Evolutionary conservation across 30 jellyfish, hydroid and myxozoan genomes (phyloP), one percentile per base, ranked within the genome.

Genomic region (Aurelia coerulea): DNA sequence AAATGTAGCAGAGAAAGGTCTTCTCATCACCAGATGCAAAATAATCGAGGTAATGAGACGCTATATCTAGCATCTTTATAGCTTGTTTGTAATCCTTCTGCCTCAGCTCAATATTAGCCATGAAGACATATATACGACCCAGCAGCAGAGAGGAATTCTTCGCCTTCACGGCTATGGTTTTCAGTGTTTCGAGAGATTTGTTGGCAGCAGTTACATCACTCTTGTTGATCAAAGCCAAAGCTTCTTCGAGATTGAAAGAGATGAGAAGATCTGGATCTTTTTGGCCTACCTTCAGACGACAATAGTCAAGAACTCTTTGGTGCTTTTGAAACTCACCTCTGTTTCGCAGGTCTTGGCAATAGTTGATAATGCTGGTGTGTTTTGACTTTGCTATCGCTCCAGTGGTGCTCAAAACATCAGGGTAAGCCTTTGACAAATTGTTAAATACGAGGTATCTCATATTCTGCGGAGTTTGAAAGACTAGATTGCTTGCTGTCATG

Each of bases 251-350:
- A 17, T 67, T 46, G 33, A 39, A 73, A 0, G 84, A 73, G 41
- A 73, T 32, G 3, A 10, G 6, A 17, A 41, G 46, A 73, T 73
- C 84, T 29, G 35, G 50, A 6, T 39, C 63, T 11, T 73, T 9
- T 15, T 11, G 10, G 37, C 31, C 39, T 49, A 13, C 59, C 32
- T 10, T 17, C 2, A 6, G 19, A 73, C 69, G 56, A 46, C 14
- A 46, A 9, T 41, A 16, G n/a, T 46, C 46, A 18, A 73, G 69
- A 12, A 73, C 59, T 18, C 49, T 41, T 39, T 52, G 46, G 19
- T 33, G 84, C 84, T 73, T 49, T 52, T 49, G 52, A 52, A 11
- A 73, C 41, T 73, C 70, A 0, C 84, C 84, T 3, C 71, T 73
- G 15, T 73, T 73, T 8, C 84, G 33, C 4, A 73, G 70, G 56